phyloP scores from a whole-genome alignment of 2,797 vertebrate genomes.

The Sparus aurata region DNA sequence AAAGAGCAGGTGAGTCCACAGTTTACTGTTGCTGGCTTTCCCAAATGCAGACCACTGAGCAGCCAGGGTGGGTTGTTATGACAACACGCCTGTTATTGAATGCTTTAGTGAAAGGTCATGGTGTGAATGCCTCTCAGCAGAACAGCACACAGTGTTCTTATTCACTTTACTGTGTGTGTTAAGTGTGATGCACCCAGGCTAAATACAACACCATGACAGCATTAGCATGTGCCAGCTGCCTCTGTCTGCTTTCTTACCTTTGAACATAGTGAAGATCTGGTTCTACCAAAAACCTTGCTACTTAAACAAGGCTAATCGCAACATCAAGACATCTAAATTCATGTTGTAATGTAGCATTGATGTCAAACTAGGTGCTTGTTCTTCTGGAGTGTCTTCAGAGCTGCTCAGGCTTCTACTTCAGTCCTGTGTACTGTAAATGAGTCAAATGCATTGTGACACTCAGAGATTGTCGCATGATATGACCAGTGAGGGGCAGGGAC shows the following conservation, averaged over 20 bases:
- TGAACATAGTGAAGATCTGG: not conserved
- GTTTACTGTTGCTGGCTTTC: not conserved
- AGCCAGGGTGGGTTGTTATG: constrained; percentile 38
- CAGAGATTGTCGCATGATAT: constrained; percentile 39
- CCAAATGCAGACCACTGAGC: not conserved
- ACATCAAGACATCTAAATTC: constrained; percentile 29
- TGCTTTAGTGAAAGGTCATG: constrained; percentile 41
- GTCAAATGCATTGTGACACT: constrained; percentile 24
- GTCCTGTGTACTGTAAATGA: not conserved
- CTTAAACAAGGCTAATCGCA: constrained; percentile 9
- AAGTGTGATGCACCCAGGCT: constrained; percentile 2
- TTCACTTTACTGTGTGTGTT: constrained; percentile 8
- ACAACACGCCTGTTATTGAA: constrained; percentile 30
- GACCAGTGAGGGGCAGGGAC: constrained; percentile 22
- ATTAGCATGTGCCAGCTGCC: constrained; percentile 10
- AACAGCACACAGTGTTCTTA: constrained; percentile 34
- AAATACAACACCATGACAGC: constrained; percentile 20
- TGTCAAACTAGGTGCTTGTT: constrained; percentile 12
- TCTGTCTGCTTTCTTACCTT: constrained; percentile 1
- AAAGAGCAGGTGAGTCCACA: not conserved
- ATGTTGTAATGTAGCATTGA: constrained; percentile 42
- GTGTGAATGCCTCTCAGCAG: constrained; percentile 27
- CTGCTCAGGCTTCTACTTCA: not conserved
- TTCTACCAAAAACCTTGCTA: not conserved
- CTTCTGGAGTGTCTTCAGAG: not conserved